Base-by-base conservation (phyloP, 2,113 vertebrate genomes). In the Aldabrachelys gigantea region DNA sequence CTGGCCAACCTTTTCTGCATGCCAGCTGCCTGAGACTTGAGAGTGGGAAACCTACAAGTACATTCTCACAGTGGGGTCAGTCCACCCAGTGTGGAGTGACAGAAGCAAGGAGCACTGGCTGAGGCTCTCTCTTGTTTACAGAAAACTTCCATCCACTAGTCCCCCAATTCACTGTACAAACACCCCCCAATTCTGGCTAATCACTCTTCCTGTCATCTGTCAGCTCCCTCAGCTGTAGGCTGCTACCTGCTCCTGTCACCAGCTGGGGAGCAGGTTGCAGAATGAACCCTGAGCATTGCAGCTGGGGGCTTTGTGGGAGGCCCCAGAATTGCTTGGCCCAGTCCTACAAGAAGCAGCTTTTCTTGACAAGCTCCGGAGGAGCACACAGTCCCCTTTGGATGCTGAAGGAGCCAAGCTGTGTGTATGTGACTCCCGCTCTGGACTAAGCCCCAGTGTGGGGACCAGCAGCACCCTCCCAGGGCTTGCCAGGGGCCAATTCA, bases 341-440 rank as follows among this genome's bases (percentile, higher is more conserved):
- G 27, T 27, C 19, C 41, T 2, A 5, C 0, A 1, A 16, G 59
- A 21, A 21, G 12, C 14, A 4, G 1, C 50, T 44, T 1, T 1
- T 56, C 54, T 44, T 8, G 1, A 3, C 1, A 6, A n/a, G 17
- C 0, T 5, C 50, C 76, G 1, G 38, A 2, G 49, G 38, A 44
- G n/a, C 10, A 1, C 3, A 3, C 47, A 35, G 27, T 14, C 8
- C 4, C 29, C 27, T 2, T 0, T 0, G 1, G 50, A 0, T 5
- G 4, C 1, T 10, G 47, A 0, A 22, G 14, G 41, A 24, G 13
- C n/a, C 31, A 29, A 8, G 49, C 5, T 5, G 6, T 24, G 49
- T 59, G 14, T 14, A 31, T 29, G 27, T 62, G 9, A 5, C 3
- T 50, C 31, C n/a, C 2, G 2, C 38, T 82, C 81, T 3, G 25